Conservation (phyloP, 2,888 invertebrate genomes). For the Sipha maydis region DNA sequence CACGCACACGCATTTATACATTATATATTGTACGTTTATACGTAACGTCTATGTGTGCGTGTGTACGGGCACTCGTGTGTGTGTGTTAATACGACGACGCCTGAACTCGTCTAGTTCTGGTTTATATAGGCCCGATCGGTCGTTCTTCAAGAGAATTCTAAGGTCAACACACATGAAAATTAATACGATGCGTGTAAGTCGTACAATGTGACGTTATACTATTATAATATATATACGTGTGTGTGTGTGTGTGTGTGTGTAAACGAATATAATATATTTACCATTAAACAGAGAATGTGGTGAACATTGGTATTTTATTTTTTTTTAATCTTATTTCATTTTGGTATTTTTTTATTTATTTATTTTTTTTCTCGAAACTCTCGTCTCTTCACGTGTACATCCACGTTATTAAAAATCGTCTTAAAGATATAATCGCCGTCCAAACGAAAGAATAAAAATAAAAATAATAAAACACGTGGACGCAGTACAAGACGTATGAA, state of each 20-base stretch:
- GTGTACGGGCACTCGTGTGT: neutral
- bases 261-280: neutral
- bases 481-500: neutral
- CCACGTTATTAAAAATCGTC: constrained; percentile 8
- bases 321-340: neutral
- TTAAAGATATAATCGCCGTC: constrained; percentile 16
- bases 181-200: constrained; percentile 12
- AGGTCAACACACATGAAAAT: constrained; percentile 25
- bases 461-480: constrained; percentile 4
- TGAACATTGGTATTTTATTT: neutral
- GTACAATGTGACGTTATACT: constrained; percentile 19
- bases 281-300: constrained; percentile 25
- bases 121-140: constrained; percentile 14
- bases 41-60: neutral
- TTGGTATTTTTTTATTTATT: neutral
- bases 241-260: too few species aligned
- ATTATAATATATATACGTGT: neutral
- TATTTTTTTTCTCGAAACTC: neutral
- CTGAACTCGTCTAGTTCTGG: constrained; percentile 49
- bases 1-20: neutral
- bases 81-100: constrained; percentile 10
- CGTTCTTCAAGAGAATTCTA: neutral
- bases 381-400: neutral
- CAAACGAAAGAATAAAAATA: neutral
- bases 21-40: neutral